Base-by-base conservation (phyloP, 92 coral and sea anemone species). In the Montipora capitata region DNA sequence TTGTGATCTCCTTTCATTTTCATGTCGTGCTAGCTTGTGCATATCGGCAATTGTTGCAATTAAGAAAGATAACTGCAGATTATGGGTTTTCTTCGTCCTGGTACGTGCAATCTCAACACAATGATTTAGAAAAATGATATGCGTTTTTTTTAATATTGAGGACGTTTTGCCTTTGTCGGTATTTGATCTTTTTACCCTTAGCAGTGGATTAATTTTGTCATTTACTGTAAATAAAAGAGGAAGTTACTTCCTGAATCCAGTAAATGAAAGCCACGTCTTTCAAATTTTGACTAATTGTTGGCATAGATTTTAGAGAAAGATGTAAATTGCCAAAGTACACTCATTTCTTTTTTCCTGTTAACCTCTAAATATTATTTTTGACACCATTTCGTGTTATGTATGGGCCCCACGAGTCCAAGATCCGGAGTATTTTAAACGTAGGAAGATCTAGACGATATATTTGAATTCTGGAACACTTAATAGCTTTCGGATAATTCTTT, bases 1-100 rank as follows among this genome's bases (percentile, higher is more conserved):
- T 48, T 10, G 10, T 10, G 52, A 48, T 48, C 52, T 48, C 7
- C 52, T 48, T 80, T 44, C n/a, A 44, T 20, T 27, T 14, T 40
- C 48, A 35, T 80, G 66, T 38, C 38, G 20, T 49, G 16, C 44
- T 40, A 14, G 40, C 15, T 40, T 20, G 17, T 27, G 66, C 44
- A 66, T 66, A 67, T 80, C 67, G 52, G 51, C 49, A 80, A n/a
- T 68, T 67, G 63, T n/a, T 27, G 51, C 69, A 68, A 80, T 80
- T 51, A 49, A 51, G 45, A 41, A 49, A 51, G 45, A 41, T 77
- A 65, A 71, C 40, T 43, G 13, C 40, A 35, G 44, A 17, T 10
- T 5, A 18, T 49, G 38, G 63, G 10, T 35, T 39, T 62, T 40
- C 40, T 11, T 61, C 17, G 14, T 16, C 51, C 52, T 48, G 52